Conservation (phyloP, 2,888 invertebrate species). For the Chalcosyrphus nemorum region DNA sequence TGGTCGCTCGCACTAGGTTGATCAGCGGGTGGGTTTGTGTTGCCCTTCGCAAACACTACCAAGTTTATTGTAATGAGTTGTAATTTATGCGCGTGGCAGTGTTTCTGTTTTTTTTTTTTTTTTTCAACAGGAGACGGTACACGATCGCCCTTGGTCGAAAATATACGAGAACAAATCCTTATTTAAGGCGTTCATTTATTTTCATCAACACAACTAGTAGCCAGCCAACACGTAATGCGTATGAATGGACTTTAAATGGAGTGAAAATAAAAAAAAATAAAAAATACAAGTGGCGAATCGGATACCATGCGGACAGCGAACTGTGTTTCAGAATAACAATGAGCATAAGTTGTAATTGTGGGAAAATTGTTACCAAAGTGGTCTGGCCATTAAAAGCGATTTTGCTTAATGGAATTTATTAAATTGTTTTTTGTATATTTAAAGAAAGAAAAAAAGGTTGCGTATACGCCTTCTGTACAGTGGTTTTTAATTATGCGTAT, state of each 20-base stretch:
- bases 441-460: constrained; percentile 6
- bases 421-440: constrained; percentile 1
- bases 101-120: neutral
- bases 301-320: constrained; percentile 16
- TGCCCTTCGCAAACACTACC: constrained; percentile 41
- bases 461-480: constrained; percentile 32
- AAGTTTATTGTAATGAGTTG: constrained; percentile 63
- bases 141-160: constrained; percentile 4
- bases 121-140: neutral
- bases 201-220: constrained; percentile 60
- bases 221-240: constrained; percentile 55
- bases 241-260: constrained; percentile 70
- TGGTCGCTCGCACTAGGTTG: neutral
- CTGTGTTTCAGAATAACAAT: constrained; percentile 55
- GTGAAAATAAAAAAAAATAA: constrained; percentile 43
- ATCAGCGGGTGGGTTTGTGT: neutral
- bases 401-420: constrained; percentile 45
- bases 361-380: constrained; percentile 35
- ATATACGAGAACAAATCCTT: constrained; percentile 51
- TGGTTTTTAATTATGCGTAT: no score
- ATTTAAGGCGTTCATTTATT: constrained; percentile 68
- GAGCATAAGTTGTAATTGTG: constrained; percentile 34
- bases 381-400: constrained; percentile 42
- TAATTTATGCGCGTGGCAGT: constrained; percentile 48
- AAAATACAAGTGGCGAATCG: constrained; percentile 16